phyloP scores from a whole-genome alignment of 2,113 vertebrate genomes.

The Oceanodroma tethys region DNA sequence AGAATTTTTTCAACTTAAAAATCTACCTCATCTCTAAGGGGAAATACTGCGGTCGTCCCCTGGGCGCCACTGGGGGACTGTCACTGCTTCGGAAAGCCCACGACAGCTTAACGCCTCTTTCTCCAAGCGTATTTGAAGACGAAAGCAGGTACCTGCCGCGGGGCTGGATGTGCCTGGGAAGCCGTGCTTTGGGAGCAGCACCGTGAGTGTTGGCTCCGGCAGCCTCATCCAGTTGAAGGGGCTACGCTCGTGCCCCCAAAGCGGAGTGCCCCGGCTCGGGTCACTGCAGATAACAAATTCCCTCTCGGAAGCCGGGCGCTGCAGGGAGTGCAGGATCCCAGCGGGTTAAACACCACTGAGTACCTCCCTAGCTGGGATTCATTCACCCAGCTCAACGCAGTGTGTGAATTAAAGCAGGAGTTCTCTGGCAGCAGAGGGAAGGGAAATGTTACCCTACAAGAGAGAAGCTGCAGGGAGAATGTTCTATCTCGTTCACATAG shows the following conservation, averaged over 20 bases:
- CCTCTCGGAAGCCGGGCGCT: neutral
- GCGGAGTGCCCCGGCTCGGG: rapidly evolving
- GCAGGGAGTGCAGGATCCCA: neutral
- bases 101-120: neutral
- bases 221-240: neutral
- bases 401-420: neutral
- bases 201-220: neutral
- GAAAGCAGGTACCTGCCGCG: neutral
- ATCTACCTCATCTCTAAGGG: neutral
- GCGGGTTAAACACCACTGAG: neutral
- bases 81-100: neutral
- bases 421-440: neutral
- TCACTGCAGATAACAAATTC: neutral
- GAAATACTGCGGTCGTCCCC: neutral
- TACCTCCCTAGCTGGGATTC: neutral
- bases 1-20: neutral
- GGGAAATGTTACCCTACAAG: neutral
- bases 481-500: neutral
- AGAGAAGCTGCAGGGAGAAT: neutral
- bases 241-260: neutral
- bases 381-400: neutral
- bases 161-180: neutral
- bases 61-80: neutral
- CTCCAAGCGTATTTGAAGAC: neutral
- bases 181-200: neutral